phyloP scores from a whole-genome alignment of 2,888 invertebrate genomes.

The Calliphora vomitoria region DNA sequence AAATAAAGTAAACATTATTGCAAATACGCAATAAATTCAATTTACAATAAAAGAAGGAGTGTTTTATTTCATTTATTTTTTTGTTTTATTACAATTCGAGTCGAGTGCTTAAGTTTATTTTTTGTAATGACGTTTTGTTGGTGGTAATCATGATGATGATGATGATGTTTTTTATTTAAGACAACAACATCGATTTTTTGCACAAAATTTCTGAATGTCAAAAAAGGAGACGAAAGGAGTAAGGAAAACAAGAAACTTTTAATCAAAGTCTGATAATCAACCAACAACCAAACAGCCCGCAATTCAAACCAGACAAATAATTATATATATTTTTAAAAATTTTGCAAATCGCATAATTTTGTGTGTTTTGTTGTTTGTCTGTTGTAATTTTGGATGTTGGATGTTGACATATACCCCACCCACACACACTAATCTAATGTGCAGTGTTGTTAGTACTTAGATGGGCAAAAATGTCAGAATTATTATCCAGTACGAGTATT shows the following conservation, averaged over 20 bases:
- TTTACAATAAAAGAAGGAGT: slow-evolving; percentile 36
- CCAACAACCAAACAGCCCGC: not conserved
- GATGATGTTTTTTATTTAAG: slow-evolving; percentile 33
- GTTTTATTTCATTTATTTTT: slow-evolving; percentile 18
- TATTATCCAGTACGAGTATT: slow-evolving; percentile 17
- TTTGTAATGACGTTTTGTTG: slow-evolving; percentile 27
- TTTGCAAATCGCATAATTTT: slow-evolving; percentile 17
- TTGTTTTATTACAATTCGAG: not conserved
- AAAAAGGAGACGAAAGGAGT: not conserved
- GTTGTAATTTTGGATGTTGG: slow-evolving; percentile 3
- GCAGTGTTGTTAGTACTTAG: not conserved
- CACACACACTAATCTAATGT: slow-evolving; percentile 12
- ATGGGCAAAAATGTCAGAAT: slow-evolving; percentile 6
- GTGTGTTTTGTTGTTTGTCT: not conserved
- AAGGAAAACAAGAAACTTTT: slow-evolving; percentile 10
- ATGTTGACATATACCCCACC: slow-evolving; percentile 3
- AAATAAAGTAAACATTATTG: slow-evolving; percentile 18
- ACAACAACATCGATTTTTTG: slow-evolving; percentile 65
- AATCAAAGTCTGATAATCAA: slow-evolving; percentile 27
- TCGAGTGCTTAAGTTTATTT: not conserved
- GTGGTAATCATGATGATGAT: slow-evolving; percentile 17
- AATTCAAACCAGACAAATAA: slow-evolving; percentile 8
- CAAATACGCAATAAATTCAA: slow-evolving; percentile 41
- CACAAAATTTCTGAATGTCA: slow-evolving; percentile 21
- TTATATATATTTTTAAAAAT: not conserved